These are phyloP conservation scores for Menura novaehollandiae DNA, from an alignment of 2,113 vertebrate genomes.

Conservation along the genomic window DNA sequence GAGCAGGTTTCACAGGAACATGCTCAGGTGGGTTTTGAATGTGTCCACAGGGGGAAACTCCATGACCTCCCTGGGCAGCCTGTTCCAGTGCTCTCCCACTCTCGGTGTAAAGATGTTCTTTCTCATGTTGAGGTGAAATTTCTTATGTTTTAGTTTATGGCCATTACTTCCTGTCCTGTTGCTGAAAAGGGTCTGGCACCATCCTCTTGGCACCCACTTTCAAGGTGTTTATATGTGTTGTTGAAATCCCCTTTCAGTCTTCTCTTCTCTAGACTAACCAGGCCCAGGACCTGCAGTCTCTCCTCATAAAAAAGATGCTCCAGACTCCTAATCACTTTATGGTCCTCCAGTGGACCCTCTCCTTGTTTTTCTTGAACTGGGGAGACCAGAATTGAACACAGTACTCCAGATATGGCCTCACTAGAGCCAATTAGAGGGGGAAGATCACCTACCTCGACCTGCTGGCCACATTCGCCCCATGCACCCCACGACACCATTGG, in stretches of 20 bases:
- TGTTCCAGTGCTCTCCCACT: background rate
- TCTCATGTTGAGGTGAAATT: background rate
- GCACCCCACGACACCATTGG: background rate
- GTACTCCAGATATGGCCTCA: background rate
- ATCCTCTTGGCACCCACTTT: background rate
- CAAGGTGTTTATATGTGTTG: background rate
- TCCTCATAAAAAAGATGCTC: background rate
- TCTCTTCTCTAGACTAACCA: background rate
- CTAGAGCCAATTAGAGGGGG: background rate
- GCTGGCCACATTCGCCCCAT: background rate
- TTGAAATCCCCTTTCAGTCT: background rate
- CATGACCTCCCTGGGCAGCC: background rate
- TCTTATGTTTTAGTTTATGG: background rate
- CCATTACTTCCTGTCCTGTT: background rate
- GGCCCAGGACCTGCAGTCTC: background rate
- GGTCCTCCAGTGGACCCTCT: background rate
- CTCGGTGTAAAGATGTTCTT: background rate
- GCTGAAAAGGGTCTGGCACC: background rate
- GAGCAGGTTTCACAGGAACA: background rate
- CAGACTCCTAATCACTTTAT: background rate
- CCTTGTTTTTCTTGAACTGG: background rate
- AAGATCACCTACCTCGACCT: rapidly evolving
- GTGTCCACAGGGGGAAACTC: background rate
- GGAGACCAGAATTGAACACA: background rate
- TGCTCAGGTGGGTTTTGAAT: background rate